Conservation (phyloP, 1,140 invertebrate species). For the Carcinoscorpius rotundicauda region DNA sequence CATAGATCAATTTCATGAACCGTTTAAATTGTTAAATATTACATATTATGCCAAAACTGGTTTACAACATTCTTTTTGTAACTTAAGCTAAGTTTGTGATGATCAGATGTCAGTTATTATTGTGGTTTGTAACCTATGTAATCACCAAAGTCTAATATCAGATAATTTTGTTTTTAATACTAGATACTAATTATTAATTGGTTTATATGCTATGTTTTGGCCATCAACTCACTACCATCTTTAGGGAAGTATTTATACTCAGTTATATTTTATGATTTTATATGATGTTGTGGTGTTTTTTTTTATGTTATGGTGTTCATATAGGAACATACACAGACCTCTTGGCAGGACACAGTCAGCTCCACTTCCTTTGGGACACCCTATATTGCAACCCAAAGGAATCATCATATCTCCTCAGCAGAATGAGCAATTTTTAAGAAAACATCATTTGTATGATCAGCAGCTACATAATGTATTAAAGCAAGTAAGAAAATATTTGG, state of each 20-base stretch:
- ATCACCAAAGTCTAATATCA: too few relatives aligned
- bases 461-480: slow-evolving; percentile 53
- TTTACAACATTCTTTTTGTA: not conserved
- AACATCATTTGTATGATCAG: slow-evolving; percentile 39
- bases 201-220: too few relatives aligned
- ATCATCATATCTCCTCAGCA: slow-evolving; percentile 32
- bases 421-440: slow-evolving; percentile 47
- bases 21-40: not conserved
- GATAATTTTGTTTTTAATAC: too few relatives aligned
- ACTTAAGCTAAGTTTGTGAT: too few relatives aligned
- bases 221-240: too few relatives aligned
- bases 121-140: too few relatives aligned
- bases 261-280: too few relatives aligned
- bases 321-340: slow-evolving; percentile 56
- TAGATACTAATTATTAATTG: too few relatives aligned
- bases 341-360: slow-evolving; percentile 81
- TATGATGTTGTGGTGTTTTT: too few relatives aligned
- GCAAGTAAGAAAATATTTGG: slow-evolving; percentile 28
- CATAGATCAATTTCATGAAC: not conserved
- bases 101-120: too few relatives aligned
- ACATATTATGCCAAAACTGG: not conserved
- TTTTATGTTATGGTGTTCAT: not conserved
- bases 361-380: slow-evolving; percentile 81
- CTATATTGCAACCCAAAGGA: slow-evolving; percentile 52
- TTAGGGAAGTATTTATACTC: too few relatives aligned